phyloP scores from a whole-genome alignment of 53 echinoderm and acorn worm species.

The Hippasteria phrygiana region DNA sequence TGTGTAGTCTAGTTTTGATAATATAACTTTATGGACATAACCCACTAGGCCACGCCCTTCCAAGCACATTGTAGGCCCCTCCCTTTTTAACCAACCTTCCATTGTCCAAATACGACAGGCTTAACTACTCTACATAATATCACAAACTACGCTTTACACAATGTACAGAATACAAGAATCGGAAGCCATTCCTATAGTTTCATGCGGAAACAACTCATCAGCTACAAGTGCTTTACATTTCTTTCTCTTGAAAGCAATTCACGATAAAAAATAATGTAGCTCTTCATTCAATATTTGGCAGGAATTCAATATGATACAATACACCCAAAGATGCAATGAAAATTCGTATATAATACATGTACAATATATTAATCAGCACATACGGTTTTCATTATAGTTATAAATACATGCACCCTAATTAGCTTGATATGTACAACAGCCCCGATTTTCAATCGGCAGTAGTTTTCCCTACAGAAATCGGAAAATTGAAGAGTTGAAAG shows the following conservation, averaged over 20 bases:
- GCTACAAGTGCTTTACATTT: neutral
- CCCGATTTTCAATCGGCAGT: conserved; percentile 3
- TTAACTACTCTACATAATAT: no score
- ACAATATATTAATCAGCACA: conserved; percentile 52
- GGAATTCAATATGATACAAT: conserved; percentile 45
- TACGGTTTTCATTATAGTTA: neutral
- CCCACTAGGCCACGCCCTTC: no score
- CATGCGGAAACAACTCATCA: neutral
- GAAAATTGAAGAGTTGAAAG: no score
- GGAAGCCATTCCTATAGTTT: neutral
- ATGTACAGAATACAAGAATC: no score
- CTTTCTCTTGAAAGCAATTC: conserved; percentile 2
- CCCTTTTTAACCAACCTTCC: no score
- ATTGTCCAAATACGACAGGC: no score
- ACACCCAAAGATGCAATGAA: conserved; percentile 42
- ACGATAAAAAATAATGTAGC: conserved; percentile 24
- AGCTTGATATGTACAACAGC: conserved; percentile 12
- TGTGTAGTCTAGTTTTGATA: no score
- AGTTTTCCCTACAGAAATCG: neutral
- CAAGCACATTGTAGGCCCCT: no score
- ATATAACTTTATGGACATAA: no score
- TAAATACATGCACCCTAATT: conserved; percentile 56
- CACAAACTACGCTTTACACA: no score
- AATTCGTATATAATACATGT: neutral
- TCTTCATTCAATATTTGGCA: conserved; percentile 36